These are phyloP conservation scores for Erethizon dorsatum DNA, from an alignment of 2,797 vertebrate species.

Conservation along the genomic window DNA sequence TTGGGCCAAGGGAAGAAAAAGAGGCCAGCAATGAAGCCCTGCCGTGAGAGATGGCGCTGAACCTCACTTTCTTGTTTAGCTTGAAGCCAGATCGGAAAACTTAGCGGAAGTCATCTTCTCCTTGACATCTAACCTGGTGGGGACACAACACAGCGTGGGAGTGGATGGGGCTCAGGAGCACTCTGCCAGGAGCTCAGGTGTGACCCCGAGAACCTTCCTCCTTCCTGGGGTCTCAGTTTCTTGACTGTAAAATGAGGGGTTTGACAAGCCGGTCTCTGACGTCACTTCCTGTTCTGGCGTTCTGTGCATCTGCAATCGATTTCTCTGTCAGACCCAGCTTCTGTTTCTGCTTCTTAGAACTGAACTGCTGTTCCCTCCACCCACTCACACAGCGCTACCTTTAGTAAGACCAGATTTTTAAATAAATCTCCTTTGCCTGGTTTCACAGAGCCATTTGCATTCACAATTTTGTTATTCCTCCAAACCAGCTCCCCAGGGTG, in stretches of 20 bases:
- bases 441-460: background rate
- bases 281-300: slow-evolving; percentile 44
- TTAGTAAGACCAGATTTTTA: slow-evolving; percentile 46
- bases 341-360: slow-evolving; percentile 27
- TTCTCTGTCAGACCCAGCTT: background rate
- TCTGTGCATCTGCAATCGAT: background rate
- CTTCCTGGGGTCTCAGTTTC: background rate
- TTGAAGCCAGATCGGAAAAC: background rate
- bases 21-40: background rate
- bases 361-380: background rate
- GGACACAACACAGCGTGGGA: background rate
- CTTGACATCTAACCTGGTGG: background rate
- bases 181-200: background rate
- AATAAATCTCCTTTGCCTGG: background rate
- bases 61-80: background rate
- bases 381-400: background rate
- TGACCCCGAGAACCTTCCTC: background rate
- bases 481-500: background rate
- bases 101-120: background rate
- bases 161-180: background rate
- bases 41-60: background rate
- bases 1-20: background rate
- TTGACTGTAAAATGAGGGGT: background rate
- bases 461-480: background rate
- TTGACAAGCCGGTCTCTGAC: slow-evolving; percentile 13